Conservation (phyloP, 2,888 invertebrate genomes). For the Saturnia pavonia region DNA sequence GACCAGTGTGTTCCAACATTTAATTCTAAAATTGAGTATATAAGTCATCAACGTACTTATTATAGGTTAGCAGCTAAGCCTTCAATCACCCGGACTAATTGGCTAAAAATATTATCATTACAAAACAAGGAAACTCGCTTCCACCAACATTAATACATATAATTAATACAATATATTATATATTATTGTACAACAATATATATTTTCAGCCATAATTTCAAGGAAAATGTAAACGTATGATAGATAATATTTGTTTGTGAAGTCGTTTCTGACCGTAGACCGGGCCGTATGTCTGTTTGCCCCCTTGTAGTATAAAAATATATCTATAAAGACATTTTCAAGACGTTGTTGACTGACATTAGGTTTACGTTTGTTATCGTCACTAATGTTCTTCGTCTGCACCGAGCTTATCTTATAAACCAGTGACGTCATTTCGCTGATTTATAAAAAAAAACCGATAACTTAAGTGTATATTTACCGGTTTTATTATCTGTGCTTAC, state of each 20-base stretch:
- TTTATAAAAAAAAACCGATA: neutral
- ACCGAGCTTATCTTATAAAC: neutral
- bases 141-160: neutral
- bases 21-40: no score
- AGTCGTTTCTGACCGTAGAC: neutral
- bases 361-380: no score
- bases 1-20: no score
- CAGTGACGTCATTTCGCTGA: neutral
- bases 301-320: no score
- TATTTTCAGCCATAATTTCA: neutral
- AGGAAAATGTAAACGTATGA: neutral
- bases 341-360: no score
- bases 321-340: no score
- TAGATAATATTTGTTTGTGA: neutral
- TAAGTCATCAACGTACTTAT: no score
- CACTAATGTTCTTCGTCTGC: no score
- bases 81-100: no score
- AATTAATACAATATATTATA: neutral
- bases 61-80: no score
- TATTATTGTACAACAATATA: neutral
- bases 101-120: no score
- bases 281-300: no score
- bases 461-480: neutral
- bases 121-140: neutral
- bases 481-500: neutral